phyloP scores from a whole-genome alignment of 2,888 invertebrate species.

The Drosophila lutescens region DNA sequence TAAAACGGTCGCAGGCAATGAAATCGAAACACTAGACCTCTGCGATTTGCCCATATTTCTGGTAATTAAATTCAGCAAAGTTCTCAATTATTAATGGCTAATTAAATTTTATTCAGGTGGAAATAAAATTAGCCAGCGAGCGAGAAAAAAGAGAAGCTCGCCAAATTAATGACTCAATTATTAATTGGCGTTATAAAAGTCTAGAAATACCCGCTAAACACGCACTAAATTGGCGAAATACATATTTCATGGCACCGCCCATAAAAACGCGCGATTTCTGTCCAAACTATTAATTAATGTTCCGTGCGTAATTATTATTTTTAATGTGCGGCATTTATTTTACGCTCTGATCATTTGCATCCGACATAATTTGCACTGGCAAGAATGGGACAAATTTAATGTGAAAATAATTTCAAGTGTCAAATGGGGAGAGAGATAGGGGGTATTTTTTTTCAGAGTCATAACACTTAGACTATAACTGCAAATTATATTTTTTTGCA shows the following conservation, averaged over 20 bases:
- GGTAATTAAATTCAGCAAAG: constrained; percentile 28
- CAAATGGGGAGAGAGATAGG: background rate
- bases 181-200: constrained; percentile 47
- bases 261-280: constrained; percentile 27
- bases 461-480: constrained; percentile 1
- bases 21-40: constrained; percentile 19
- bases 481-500: background rate
- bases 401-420: constrained; percentile 43
- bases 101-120: constrained; percentile 55
- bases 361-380: constrained; percentile 37
- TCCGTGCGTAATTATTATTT: constrained; percentile 57
- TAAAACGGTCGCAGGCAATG: constrained; percentile 31
- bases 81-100: constrained; percentile 50
- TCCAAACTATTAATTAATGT: constrained; percentile 67
- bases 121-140: constrained; percentile 20
- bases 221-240: constrained; percentile 51
- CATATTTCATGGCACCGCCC: constrained; percentile 40
- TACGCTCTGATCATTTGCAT: constrained; percentile 33
- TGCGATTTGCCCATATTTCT: constrained; percentile 2
- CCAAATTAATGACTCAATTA: constrained; percentile 57
- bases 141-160: constrained; percentile 18
- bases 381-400: constrained; percentile 34
- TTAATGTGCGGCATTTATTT: constrained; percentile 49
- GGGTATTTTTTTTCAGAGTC: background rate
- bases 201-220: constrained; percentile 46